Base-by-base conservation (phyloP, 2,888 invertebrate genomes). In the Drosophila monieri region DNA sequence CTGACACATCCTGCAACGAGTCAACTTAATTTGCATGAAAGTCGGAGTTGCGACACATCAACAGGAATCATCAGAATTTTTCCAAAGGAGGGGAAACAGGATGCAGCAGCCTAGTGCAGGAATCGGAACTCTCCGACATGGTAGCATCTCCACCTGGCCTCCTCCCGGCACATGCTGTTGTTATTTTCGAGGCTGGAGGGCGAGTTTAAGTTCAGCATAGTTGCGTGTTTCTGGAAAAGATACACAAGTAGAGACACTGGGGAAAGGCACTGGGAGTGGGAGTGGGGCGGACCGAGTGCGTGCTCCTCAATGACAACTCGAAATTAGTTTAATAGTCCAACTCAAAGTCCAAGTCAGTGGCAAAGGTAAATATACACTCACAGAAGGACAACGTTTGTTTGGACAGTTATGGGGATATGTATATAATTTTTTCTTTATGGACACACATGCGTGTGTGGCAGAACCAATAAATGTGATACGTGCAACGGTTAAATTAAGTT, bases 281-380 rank as follows among this genome's bases (percentile, higher is more conserved):
- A 23, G 12, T 10, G 41, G 39, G 37, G 30, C n/a, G 15, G 47
- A 18, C 49, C 54, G 55, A 72, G 81, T 83, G 88, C 81, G 81
- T 83, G 81, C 81, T 79, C 77, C 75, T 64, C 81, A 77, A 66
- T 88, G 81, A 85, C 86, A 88, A 88, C 88, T 83, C 75, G 86
- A 83, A 88, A 83, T 83, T 83, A 88, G 81, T 83, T 83, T 83
- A 88, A 83, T 88, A 83, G 88, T 85, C 86, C 73, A 67, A 85
- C 69, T 77, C 43, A 44, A 37, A 12, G 41, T 41, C 43, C 9
- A 25, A 44, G 46, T 46, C 74, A 66, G 54, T 47, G 66, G 57
- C 64, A 72, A 52, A 80, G 78, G 64, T 75, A 80, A 78, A 74
- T 44, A 44, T 35, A 35, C 46, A 44, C 44, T 27, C 27, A 27